Evolutionary conservation across 1,140 invertebrate species (phyloP).

Genomic region (Drosophila kepulauana): DNA sequence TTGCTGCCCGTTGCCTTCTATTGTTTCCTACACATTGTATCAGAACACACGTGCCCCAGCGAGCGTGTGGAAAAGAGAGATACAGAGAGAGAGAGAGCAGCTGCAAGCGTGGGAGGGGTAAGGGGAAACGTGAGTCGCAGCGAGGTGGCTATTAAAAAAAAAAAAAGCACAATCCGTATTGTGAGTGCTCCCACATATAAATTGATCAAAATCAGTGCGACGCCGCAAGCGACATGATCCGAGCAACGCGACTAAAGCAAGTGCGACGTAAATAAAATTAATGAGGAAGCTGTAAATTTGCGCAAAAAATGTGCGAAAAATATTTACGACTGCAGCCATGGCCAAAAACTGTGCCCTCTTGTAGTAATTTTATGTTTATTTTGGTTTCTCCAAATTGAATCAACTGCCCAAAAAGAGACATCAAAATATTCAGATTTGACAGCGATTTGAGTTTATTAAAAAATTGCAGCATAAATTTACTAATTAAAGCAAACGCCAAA

Average conservation of each 20-base stretch:
- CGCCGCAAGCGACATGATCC: conserved; percentile 47
- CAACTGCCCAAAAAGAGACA: conserved; percentile 4
- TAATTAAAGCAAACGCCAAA: conserved; percentile 5
- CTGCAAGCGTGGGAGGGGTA: neutral
- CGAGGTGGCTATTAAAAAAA: conserved; percentile 29
- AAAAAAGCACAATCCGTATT: conserved; percentile 29
- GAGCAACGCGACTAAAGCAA: conserved; percentile 15
- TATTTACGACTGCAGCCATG: conserved; percentile 28
- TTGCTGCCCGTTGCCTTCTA: conserved; percentile 6
- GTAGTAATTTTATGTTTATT: conserved; percentile 14
- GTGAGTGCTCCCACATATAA: conserved; percentile 53
- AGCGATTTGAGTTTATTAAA: conserved; percentile 36
- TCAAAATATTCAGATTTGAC: conserved; percentile 25
- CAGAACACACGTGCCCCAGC: conserved; percentile 38
- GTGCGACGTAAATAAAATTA: conserved; percentile 55
- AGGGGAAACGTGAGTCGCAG: neutral
- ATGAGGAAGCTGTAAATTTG: conserved; percentile 78
- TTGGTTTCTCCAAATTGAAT: conserved; percentile 23
- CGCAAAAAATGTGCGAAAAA: conserved; percentile 67
- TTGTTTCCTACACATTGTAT: conserved; percentile 49
- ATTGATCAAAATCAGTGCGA: conserved; percentile 63
- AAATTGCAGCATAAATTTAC: conserved; percentile 36
- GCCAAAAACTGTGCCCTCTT: conserved; percentile 10
- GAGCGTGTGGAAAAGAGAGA: neutral
- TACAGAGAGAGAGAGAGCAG: neutral